These are phyloP conservation scores for Phrynocephalus vlangalii DNA, from an alignment of 2,797 vertebrate genomes.

Conservation along the genomic window DNA sequence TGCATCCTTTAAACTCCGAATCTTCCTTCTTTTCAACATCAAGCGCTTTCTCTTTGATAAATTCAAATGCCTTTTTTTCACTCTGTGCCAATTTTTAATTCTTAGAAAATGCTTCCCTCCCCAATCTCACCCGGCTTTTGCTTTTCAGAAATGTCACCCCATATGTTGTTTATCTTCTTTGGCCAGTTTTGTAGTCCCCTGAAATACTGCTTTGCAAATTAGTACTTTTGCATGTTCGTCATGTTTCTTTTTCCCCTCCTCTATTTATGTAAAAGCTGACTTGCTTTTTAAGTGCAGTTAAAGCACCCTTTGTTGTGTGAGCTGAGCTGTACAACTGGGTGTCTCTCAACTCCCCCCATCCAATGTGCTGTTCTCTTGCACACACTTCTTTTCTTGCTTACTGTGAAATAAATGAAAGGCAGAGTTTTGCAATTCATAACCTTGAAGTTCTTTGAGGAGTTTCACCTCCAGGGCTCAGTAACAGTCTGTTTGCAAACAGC, in stretches of 20 bases:
- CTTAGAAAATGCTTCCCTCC: constrained; percentile 40
- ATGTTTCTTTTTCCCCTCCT: constrained; percentile 38
- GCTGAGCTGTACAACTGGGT: constrained; percentile 58
- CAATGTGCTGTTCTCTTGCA: constrained; percentile 58
- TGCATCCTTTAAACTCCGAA: constrained; percentile 41
- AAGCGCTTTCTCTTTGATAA: constrained; percentile 68
- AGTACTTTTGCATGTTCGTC: constrained; percentile 56
- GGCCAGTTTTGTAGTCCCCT: constrained; percentile 53
- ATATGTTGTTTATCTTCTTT: constrained; percentile 63
- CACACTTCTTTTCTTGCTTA: constrained; percentile 46
- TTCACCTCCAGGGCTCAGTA: constrained; percentile 75
- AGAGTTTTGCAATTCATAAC: constrained; percentile 77
- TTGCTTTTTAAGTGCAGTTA: constrained; percentile 64
- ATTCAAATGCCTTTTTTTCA: constrained; percentile 64
- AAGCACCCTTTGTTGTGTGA: constrained; percentile 63
- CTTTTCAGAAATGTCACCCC: constrained; percentile 56
- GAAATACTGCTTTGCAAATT: constrained; percentile 51
- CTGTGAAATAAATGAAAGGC: constrained; percentile 76
- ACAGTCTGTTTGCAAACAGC: constrained; percentile 70
- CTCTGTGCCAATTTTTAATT: constrained; percentile 60
- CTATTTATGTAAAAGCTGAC: constrained; percentile 64
- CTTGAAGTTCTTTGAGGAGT: constrained; percentile 75
- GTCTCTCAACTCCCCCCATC: constrained; percentile 53
- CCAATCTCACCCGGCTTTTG: too few species aligned
- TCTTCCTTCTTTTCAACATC: constrained; percentile 62